Evolutionary conservation across 2,797 vertebrate genomes (phyloP).

Genomic region (Sebastolobus altivelis): DNA sequence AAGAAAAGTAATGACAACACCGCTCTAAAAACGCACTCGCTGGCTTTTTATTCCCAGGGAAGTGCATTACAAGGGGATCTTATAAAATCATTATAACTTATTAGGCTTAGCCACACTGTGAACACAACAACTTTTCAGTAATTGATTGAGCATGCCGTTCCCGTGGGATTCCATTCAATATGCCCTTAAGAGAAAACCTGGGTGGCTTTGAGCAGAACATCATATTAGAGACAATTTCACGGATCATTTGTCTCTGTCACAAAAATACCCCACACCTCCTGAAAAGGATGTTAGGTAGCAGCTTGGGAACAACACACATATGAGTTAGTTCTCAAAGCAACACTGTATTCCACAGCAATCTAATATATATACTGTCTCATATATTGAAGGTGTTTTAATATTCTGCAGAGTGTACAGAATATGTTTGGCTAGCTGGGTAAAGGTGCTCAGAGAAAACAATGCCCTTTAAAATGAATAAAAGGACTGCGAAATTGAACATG

Average conservation of each 20-base stretch:
- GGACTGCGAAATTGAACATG: conserved; percentile 41
- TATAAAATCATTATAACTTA: conserved; percentile 61
- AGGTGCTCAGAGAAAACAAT: conserved; percentile 41
- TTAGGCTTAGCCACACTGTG: conserved; percentile 60
- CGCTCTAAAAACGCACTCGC: conserved; percentile 11
- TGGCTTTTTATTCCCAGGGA: conserved; percentile 15
- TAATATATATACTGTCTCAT: neutral
- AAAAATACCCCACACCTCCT: conserved; percentile 49
- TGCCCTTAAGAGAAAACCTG: conserved; percentile 54
- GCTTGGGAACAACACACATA: conserved; percentile 31
- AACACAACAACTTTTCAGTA: conserved; percentile 60
- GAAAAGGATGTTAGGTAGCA: conserved; percentile 25
- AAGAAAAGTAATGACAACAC: neutral
- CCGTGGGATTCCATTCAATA: conserved; percentile 41
- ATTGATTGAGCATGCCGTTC: conserved; percentile 54
- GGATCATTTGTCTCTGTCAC: conserved; percentile 64
- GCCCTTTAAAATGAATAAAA: conserved; percentile 54
- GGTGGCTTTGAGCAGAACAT: conserved; percentile 63
- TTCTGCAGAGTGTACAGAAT: conserved; percentile 1
- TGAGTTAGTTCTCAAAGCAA: conserved; percentile 23
- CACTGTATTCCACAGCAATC: conserved; percentile 2
- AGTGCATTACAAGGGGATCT: conserved; percentile 43
- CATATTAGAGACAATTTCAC: conserved; percentile 71
- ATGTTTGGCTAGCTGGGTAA: conserved; percentile 7
- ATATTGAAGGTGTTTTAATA: conserved; percentile 11